Conservation (phyloP, 2,113 vertebrate genomes). For the Tretioscincus oriximinensis region DNA sequence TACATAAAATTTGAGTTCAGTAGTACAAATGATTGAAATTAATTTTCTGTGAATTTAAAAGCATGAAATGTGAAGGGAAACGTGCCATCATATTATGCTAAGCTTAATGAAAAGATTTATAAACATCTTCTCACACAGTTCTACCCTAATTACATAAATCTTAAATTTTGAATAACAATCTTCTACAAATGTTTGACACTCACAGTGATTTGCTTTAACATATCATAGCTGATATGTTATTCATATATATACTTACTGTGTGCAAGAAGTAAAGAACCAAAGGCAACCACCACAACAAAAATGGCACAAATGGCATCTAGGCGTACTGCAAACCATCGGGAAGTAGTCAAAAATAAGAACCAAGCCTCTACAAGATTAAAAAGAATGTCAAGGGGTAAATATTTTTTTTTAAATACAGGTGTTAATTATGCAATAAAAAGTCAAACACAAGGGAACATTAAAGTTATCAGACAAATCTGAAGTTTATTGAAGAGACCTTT, state of each 20-base stretch:
- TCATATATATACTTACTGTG: conserved; percentile 78
- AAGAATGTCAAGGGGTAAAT: neutral
- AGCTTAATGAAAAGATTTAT: neutral
- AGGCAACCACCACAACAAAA: conserved; percentile 84
- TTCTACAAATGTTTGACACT: neutral
- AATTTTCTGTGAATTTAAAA: neutral
- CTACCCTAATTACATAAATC: neutral
- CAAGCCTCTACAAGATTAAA: conserved; percentile 82
- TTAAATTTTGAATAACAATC: neutral
- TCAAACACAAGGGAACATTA: neutral
- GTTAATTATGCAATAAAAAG: neutral
- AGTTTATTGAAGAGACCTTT: neutral
- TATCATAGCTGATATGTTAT: conserved; percentile 48
- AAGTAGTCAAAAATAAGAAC: conserved; percentile 94
- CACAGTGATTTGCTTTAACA: neutral
- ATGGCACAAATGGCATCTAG: conserved; percentile 92
- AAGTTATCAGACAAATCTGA: neutral
- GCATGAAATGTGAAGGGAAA: neutral
- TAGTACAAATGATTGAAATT: neutral
- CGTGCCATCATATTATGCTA: neutral
- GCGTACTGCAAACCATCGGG: conserved; percentile 92
- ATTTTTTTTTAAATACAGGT: neutral
- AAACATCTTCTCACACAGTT: neutral
- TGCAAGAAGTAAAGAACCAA: conserved; percentile 85
- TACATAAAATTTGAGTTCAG: too few relatives aligned